phyloP scores from a whole-genome alignment of 2,797 vertebrate species.

The Tiaroga cobitis region DNA sequence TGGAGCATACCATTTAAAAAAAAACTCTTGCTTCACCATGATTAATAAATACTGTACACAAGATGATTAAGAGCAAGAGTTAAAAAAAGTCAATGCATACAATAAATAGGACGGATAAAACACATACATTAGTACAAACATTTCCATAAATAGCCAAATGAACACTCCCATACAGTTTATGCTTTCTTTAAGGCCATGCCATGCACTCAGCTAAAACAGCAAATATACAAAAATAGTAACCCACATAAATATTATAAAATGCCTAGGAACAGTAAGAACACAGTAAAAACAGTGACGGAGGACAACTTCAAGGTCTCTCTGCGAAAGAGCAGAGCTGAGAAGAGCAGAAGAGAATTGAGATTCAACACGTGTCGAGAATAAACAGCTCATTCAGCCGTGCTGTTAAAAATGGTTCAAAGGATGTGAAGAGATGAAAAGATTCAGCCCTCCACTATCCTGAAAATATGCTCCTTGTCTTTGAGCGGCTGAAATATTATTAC shows the following conservation, averaged over 20 bases:
- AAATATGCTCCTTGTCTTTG: constrained; percentile 10
- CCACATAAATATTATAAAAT: too few species aligned
- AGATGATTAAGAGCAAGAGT: too few species aligned
- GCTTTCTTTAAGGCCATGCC: not conserved
- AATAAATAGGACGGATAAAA: too few species aligned
- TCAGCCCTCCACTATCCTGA: not conserved
- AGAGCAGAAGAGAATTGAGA: not conserved
- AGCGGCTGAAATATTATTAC: not conserved
- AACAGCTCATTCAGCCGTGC: not conserved
- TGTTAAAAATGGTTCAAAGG: constrained; percentile 1
- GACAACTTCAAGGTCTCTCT: not conserved
- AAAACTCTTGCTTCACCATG: too few species aligned
- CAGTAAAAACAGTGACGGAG: not conserved
- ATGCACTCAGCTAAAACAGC: too few species aligned
- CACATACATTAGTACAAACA: too few species aligned
- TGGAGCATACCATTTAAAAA: too few species aligned
- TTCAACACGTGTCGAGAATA: not conserved
- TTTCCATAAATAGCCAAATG: too few species aligned
- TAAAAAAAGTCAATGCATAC: too few species aligned
- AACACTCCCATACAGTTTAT: too few species aligned
- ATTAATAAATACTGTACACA: too few species aligned
- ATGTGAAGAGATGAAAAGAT: constrained; percentile 6
- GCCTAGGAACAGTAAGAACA: not conserved
- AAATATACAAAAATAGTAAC: too few species aligned
- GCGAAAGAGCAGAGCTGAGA: not conserved